Evolutionary conservation across 2,113 vertebrate genomes (phyloP).

Genomic region (Mystacornis crossleyi): DNA sequence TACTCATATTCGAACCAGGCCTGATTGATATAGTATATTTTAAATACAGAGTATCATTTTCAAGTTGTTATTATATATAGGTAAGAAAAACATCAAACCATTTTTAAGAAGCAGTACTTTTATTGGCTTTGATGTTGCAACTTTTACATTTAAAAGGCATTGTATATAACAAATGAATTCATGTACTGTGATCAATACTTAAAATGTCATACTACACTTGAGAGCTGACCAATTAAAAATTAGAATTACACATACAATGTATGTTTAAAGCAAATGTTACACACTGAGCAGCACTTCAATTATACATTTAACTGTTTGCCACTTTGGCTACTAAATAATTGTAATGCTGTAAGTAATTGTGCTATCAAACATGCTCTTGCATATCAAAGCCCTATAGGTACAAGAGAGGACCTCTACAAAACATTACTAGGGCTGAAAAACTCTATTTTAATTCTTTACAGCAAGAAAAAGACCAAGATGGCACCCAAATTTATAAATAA

Average conservation of each 20-base stretch:
- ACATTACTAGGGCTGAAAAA: slow-evolving; percentile 40
- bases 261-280: slow-evolving; percentile 58
- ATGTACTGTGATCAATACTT: slow-evolving; percentile 44
- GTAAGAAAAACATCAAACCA: slow-evolving; percentile 80
- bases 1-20: slow-evolving; percentile 77
- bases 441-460: slow-evolving; percentile 40
- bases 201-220: slow-evolving; percentile 57
- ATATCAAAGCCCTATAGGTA: slow-evolving; percentile 16
- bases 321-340: slow-evolving; percentile 59
- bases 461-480: slow-evolving; percentile 51
- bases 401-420: slow-evolving; percentile 25
- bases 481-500: slow-evolving; percentile 50
- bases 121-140: slow-evolving; percentile 83
- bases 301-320: slow-evolving; percentile 37
- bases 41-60: background rate
- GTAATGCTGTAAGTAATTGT: slow-evolving; percentile 55
- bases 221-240: slow-evolving; percentile 51
- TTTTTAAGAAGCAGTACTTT: slow-evolving; percentile 68
- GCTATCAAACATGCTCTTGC: slow-evolving; percentile 61
- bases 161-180: slow-evolving; percentile 52
- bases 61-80: background rate
- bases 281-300: slow-evolving; percentile 60
- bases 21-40: slow-evolving; percentile 70
- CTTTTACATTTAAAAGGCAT: slow-evolving; percentile 79
- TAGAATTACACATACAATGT: slow-evolving; percentile 55